Base-by-base conservation (phyloP, 2,113 vertebrate species). In the Opisthocomus hoazin region DNA sequence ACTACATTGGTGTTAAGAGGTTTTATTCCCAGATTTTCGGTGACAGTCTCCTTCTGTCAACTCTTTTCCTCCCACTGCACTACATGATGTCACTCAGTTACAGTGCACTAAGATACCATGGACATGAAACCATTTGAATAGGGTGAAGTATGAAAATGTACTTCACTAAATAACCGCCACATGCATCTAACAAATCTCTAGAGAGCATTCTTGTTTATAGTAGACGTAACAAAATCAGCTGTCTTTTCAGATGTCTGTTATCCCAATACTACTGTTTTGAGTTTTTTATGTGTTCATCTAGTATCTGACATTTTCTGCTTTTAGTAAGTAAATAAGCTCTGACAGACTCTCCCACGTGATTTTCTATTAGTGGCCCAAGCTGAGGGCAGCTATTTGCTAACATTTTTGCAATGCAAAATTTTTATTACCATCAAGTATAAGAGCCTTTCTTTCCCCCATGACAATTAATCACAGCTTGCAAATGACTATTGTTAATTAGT, bases 201-300 rank as follows among this genome's bases (percentile, higher is more conserved):
- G 97, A 98, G 60, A 34, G n/a, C 88, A 89, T 89, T 15, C 85
- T 74, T 93, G 53, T 91, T 96, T 50, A 60, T 14, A 78, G 61
- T 1, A 10, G 37, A 66, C 24, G 76, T 94, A 92, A 97, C 73
- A 57, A 96, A 88, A 65, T 96, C 65, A 81, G 91, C 76, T 92
- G 73, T 50, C 93, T 95, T 96, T 77, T 91, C 96, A 79, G 94
- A 85, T 36, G 95, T 96, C 63, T 92, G 78, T 54, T 92, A 56
- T 58, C 82, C 94, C 58, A 83, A 87, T 56, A 74, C 80, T 63
- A 86, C 84, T 24, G 11, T 3, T 56, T 16, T 26, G 2, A n/a
- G 27, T 83, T 82, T 88, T 70, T 94, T 36, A 66, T 89, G 41
- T 95, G 82, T 84, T 97, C 92, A 48, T 96, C 90, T 80, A 69